These are phyloP conservation scores for Brachypterus glaber DNA, from an alignment of 2,888 invertebrate genomes.

Conservation along the genomic window DNA sequence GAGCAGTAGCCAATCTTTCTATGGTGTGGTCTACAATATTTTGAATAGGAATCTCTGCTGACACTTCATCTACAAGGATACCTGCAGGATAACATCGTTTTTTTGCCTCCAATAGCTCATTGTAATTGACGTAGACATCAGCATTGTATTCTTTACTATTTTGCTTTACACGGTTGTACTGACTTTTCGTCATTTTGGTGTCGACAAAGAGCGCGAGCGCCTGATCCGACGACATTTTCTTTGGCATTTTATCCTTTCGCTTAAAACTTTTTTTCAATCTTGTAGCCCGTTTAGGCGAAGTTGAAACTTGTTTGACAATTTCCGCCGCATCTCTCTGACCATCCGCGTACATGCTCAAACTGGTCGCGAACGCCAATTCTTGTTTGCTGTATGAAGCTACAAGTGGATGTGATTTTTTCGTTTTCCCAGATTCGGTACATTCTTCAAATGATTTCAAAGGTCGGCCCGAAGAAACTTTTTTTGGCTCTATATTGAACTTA, in stretches of 20 bases:
- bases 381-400: background rate
- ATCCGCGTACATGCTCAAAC: background rate
- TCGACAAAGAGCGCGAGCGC: background rate
- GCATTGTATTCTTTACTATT: background rate
- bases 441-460: conserved; percentile 30
- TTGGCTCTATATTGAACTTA: background rate
- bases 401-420: conserved; percentile 5
- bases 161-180: background rate
- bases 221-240: background rate
- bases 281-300: background rate
- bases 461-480: conserved; percentile 31
- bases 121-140: background rate
- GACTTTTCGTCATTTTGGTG: background rate
- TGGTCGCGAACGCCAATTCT: background rate
- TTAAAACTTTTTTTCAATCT: background rate
- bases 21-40: background rate
- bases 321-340: background rate
- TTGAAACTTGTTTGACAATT: background rate
- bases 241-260: background rate
- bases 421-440: conserved; percentile 19
- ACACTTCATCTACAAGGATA: no score
- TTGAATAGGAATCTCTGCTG: no score
- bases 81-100: background rate
- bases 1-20: background rate
- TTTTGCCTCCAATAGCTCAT: no score